These are phyloP conservation scores for Eupithecia insigniata DNA, from an alignment of 2,888 invertebrate genomes.

Conservation along the genomic window DNA sequence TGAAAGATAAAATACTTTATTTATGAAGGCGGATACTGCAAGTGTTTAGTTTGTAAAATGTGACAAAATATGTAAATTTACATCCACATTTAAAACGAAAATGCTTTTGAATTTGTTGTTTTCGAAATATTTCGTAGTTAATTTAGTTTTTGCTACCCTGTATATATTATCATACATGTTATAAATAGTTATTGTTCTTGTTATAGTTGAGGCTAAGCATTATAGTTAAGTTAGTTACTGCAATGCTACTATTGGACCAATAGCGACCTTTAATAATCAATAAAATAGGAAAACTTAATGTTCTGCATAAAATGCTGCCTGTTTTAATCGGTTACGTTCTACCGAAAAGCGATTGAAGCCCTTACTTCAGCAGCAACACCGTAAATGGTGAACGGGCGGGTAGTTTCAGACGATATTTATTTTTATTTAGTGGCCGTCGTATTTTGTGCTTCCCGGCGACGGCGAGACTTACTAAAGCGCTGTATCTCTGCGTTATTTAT, in stretches of 20 bases:
- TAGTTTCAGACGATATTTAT: slow-evolving; percentile 9
- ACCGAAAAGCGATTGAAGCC: background rate
- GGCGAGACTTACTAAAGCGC: slow-evolving; percentile 12
- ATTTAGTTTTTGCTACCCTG: no score
- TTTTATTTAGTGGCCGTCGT: slow-evolving; percentile 11
- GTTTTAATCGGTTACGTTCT: background rate
- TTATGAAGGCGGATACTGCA: background rate
- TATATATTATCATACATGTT: background rate
- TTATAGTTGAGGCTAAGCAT: background rate
- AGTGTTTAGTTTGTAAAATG: background rate
- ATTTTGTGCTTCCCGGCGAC: background rate
- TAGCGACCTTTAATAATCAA: background rate
- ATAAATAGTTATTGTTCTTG: background rate
- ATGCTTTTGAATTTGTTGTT: background rate
- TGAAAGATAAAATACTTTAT: background rate
- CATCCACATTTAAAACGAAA: background rate
- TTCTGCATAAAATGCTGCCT: background rate
- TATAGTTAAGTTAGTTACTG: background rate
- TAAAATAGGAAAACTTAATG: background rate
- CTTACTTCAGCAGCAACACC: background rate
- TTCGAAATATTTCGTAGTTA: background rate
- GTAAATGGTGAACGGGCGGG: background rate
- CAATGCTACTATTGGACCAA: background rate
- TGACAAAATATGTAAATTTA: background rate
- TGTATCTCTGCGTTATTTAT: slow-evolving; percentile 22